Percentiles rank a stretch among this genome's conserved stretches.
phyloP scores from a whole-genome alignment of 2,797 vertebrate species.

The Vultur gryphus region DNA sequence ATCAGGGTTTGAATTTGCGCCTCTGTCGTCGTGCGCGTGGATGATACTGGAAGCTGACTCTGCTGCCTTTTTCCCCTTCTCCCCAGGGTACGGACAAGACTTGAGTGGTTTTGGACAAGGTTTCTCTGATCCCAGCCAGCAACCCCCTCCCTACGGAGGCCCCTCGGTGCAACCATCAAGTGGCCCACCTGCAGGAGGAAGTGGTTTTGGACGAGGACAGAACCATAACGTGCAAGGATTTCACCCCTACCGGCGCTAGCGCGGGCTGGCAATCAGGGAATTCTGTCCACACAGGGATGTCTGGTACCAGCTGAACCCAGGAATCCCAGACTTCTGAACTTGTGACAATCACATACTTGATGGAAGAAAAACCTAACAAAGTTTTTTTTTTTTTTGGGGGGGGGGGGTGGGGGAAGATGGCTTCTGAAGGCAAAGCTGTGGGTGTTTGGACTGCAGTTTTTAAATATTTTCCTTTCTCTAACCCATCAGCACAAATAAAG shows the following conservation, averaged over 20 bases:
- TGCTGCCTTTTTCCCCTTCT: not conserved
- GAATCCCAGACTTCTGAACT: slow-evolving; percentile 75
- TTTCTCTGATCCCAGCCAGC: slow-evolving; percentile 95
- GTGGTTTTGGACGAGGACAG: slow-evolving; percentile 92
- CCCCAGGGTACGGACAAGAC: slow-evolving; percentile 95
- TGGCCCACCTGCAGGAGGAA: slow-evolving; percentile 83
- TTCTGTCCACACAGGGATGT: slow-evolving; percentile 75
- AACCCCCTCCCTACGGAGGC: slow-evolving; percentile 85
- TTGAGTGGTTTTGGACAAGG: slow-evolving; percentile 94
- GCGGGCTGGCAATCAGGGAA: slow-evolving; percentile 80
- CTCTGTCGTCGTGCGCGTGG: not conserved
- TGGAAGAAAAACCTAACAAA: slow-evolving; percentile 70
- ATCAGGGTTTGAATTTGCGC: fast-evolving
- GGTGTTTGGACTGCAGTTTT: slow-evolving; percentile 88
- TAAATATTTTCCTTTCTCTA: slow-evolving; percentile 88
- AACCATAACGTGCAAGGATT: slow-evolving; percentile 99
- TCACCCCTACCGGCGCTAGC: slow-evolving; percentile 96
- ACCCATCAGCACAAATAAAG: slow-evolving; percentile 98
- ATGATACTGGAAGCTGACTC: not conserved
- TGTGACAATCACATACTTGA: slow-evolving; percentile 83
- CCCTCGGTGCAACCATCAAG: slow-evolving; percentile 87
- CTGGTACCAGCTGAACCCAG: slow-evolving; percentile 71
- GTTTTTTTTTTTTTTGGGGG: not conserved
- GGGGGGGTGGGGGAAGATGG: slow-evolving; percentile 53
- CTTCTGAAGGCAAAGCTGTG: slow-evolving; percentile 82